Evolutionary conservation across 2,888 invertebrate genomes (phyloP), one percentile per base, ranked within the genome.

Genomic region (Tricholauxania praeusta): DNA sequence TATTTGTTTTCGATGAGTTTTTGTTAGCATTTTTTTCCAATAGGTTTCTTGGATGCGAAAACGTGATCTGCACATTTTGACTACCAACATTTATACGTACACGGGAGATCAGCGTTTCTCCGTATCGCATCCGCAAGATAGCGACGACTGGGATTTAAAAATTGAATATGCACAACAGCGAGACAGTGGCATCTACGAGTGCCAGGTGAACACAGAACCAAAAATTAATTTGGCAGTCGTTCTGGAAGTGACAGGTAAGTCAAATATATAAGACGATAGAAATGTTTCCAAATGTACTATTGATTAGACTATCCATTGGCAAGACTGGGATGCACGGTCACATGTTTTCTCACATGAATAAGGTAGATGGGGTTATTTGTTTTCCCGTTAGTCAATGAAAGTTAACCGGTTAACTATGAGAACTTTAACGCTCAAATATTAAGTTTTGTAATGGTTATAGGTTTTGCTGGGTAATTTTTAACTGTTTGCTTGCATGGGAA

Each of bases 171-270:
- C 95, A 17, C 95, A 96, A 88, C 91, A 92, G 64, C 87, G 95
- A 32, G 95, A 96, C 85, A 94, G 93, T 2, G 95, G 95, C 10
- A 92, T 94, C 75, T 95, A 95, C 89, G 95, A 95, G 87, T 95
- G 95, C 82, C 95, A 95, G 90, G 94, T 96, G 80, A 96, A 96
- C 88, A 96, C 95, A 0, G 95, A 96, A 85, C 95, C 95, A 22
- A 96, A 95, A 87, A 93, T 95, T 86, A 95, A 94, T 88, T 91
- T 95, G 90, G 95, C 95, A 60, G 91, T 95, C 82, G 88, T 91
- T 83, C 90, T 96, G 73, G 91, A 91, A 82, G 80, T 96, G 70
- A 94, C 94, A 92, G 95, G 95, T 95, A 89, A 89, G 86, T 77
- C 10, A 10, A 48, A 6, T 12, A 39, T 28, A 14, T 28, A 17